Conservation (phyloP, 2,888 invertebrate species). For the Acleris cristana region DNA sequence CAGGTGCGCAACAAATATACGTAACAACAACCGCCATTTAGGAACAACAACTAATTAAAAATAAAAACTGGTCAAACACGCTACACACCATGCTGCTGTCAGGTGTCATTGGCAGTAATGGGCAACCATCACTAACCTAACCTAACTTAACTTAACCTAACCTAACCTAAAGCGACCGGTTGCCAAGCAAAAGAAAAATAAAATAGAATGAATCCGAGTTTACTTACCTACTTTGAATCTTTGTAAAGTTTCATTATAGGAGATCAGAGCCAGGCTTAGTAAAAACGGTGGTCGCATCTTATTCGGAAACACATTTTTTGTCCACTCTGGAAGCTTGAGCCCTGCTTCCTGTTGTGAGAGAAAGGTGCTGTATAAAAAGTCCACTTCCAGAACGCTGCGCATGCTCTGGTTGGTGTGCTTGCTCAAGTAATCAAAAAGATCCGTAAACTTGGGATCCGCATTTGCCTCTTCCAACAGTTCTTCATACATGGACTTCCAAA, state of each 20-base stretch:
- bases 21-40: too few species aligned
- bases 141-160: too few species aligned
- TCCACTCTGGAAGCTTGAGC: conserved; percentile 89
- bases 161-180: too few species aligned
- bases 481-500: conserved; percentile 72
- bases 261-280: conserved; percentile 87
- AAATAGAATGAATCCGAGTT: too few species aligned
- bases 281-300: conserved; percentile 87
- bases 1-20: too few species aligned
- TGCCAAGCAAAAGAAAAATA: too few species aligned
- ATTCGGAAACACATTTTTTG: conserved; percentile 86
- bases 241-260: conserved; percentile 88
- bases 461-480: conserved; percentile 74
- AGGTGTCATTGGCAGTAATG: too few species aligned
- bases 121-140: too few species aligned
- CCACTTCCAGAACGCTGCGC: conserved; percentile 86
- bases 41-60: too few species aligned
- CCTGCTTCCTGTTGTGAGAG: conserved; percentile 86
- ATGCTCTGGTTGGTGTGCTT: conserved; percentile 75
- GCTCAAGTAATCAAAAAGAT: conserved; percentile 86
- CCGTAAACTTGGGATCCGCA: conserved; percentile 81
- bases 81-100: too few species aligned
- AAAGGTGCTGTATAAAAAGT: conserved; percentile 88
- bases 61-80: too few species aligned
- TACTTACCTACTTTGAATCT: conserved; percentile 87